Conservation (phyloP, 2,888 invertebrate species). For the Philopedon plagiatum region DNA sequence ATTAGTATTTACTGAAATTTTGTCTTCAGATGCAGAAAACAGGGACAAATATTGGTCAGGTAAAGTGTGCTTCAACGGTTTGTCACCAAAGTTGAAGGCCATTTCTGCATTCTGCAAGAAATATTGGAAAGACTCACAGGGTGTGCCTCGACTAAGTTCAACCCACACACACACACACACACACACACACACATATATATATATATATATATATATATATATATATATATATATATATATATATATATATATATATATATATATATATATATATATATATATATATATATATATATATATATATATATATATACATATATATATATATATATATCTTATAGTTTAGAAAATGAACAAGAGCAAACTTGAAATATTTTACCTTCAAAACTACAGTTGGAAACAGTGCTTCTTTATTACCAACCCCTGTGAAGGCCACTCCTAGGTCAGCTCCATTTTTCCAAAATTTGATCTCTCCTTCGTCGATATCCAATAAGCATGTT, state of each 20-base stretch:
- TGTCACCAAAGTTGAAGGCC: constrained; percentile 94
- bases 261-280: too few relatives aligned
- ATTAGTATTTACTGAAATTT: constrained; percentile 74
- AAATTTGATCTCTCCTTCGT: constrained; percentile 83
- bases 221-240: too few relatives aligned
- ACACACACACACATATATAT: too few relatives aligned
- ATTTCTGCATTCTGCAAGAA: constrained; percentile 91
- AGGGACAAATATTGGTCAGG: constrained; percentile 78
- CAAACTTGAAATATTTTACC: too few relatives aligned
- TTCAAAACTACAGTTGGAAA: constrained; percentile 96
- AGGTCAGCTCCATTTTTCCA: constrained; percentile 88
- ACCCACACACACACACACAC: too few relatives aligned
- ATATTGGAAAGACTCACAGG: not conserved
- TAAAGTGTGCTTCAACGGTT: constrained; percentile 85
- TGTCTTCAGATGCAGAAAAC: constrained; percentile 75
- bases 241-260: too few relatives aligned
- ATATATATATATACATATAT: too few relatives aligned
- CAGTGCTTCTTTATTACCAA: constrained; percentile 80
- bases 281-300: too few relatives aligned
- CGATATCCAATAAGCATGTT: constrained; percentile 90
- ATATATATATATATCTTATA: too few relatives aligned
- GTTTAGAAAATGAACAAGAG: too few relatives aligned
- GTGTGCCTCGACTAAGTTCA: not conserved
- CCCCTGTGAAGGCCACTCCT: constrained; percentile 84
- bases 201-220: too few relatives aligned